Evolutionary conservation across 2,888 invertebrate genomes (phyloP).

Genomic region (Copidosoma aretas): DNA sequence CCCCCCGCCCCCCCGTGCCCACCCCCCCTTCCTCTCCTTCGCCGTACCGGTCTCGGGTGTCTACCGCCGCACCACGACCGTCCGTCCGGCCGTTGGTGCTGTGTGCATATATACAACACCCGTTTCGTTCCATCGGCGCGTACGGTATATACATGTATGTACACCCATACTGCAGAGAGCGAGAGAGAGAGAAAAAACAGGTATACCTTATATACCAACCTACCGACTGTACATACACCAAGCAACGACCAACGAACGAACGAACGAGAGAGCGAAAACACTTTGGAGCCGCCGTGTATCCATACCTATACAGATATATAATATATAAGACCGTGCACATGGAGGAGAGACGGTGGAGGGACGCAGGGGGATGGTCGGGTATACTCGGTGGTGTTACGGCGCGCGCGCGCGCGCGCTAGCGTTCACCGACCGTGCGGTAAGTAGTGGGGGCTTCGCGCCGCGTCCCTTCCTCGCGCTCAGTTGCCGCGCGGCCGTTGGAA

Average conservation of each 20-base stretch:
- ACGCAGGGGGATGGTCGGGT: neutral
- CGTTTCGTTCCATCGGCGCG: neutral
- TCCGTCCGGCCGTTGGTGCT: slow-evolving; percentile 2
- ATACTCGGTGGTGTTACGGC: slow-evolving; percentile 13
- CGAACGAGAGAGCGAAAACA: too few species aligned
- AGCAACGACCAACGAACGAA: too few species aligned
- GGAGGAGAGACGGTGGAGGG: slow-evolving; percentile 1
- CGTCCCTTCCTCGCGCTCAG: slow-evolving; percentile 57
- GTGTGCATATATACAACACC: neutral
- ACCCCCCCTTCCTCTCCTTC: slow-evolving; percentile 7
- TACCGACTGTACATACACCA: too few species aligned
- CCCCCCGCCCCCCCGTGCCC: neutral
- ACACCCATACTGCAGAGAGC: too few species aligned
- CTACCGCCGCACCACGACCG: slow-evolving; percentile 2
- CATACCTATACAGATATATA: too few species aligned
- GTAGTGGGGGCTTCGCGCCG: slow-evolving; percentile 56
- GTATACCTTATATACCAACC: too few species aligned
- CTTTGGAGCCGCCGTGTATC: too few species aligned
- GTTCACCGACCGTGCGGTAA: slow-evolving; percentile 43
- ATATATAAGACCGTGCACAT: neutral
- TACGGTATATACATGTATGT: neutral
- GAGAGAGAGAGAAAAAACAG: slow-evolving; percentile 10
- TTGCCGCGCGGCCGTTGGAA: slow-evolving; percentile 62
- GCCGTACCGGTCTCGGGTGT: too few species aligned
- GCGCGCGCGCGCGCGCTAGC: slow-evolving; percentile 11